Evolutionary conservation across 2,888 invertebrate species (phyloP).

Genomic region (Leucophora obtusa): DNA sequence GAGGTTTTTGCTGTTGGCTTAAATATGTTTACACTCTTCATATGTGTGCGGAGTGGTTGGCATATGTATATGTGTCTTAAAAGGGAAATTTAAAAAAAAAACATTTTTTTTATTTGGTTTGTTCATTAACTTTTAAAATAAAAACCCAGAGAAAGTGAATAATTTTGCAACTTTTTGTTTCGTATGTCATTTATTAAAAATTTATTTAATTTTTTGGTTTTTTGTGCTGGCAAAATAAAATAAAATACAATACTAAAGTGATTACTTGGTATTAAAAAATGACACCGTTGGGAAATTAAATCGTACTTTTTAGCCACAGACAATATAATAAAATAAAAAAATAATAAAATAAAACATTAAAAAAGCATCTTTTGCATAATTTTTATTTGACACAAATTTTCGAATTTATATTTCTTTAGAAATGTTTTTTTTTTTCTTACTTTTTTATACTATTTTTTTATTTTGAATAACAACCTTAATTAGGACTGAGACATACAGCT

Average conservation of each 20-base stretch:
- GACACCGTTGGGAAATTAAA: constrained; percentile 57
- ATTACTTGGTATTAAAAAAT: constrained; percentile 51
- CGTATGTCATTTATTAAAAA: background rate
- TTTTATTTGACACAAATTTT: constrained; percentile 1
- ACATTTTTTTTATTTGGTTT: background rate
- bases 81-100: background rate
- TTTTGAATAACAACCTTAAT: constrained; percentile 42
- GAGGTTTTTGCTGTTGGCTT: constrained; percentile 14
- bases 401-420: background rate
- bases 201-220: background rate
- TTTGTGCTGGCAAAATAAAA: constrained; percentile 4
- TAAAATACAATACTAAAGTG: constrained; percentile 17
- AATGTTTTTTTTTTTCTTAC: background rate
- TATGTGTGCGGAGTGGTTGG: constrained; percentile 6
- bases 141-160: constrained; percentile 7
- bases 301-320: constrained; percentile 28
- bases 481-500: background rate
- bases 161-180: background rate
- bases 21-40: constrained; percentile 8
- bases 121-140: constrained; percentile 19
- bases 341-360: constrained; percentile 7
- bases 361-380: constrained; percentile 4
- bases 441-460: background rate
- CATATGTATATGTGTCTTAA: background rate
- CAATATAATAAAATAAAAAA: constrained; percentile 4